Base-by-base conservation (phyloP, 2,888 invertebrate genomes). In the Lycocerus yunnanus region DNA sequence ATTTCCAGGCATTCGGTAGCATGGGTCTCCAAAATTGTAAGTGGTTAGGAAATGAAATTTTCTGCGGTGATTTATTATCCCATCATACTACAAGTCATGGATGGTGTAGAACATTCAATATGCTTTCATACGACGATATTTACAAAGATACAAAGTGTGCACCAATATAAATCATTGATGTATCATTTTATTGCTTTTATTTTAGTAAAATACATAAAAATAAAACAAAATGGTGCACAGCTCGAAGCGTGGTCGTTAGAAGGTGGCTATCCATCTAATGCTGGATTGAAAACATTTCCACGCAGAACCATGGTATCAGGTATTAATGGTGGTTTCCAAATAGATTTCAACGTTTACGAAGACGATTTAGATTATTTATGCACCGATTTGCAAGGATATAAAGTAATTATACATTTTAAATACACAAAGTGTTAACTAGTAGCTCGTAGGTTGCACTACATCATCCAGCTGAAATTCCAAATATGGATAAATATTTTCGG, bases 301-400 rank as follows among this genome's bases (percentile, higher is more conserved):
- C 88, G 90, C 80, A 88, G 93, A 80, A 93, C 93, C 2, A 86
- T 91, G 67, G 90, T 91, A 0, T 90, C 72, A 3, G 72, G 72
- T 15, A 13, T 58, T 11, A 60, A 27, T 15, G 43, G 60, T 6
- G 72, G 72, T 8, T 58, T 72, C 1, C 15, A 14, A 13, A 1
- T 68, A 1, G 16, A 15, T 6, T 67, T 93, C 78, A 88, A 88
- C 77, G 89, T 90, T 0, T 87, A 88, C 68, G 87, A 88, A 70
- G 78, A 86, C 1, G 91, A 93, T 81, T 86, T 91, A 68, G 92
- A 93, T 81, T 90, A 90, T 79, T 85, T 91, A 21, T 93, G 92
- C 79, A 16, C 16, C 0, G 68, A 72, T 60, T 11, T 71, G 1
- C 27, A 60, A 66, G 71, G 71, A 11, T 71, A 43, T 20, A 74